Conservation (phyloP, 2,797 vertebrate species). For the Syngnathus rostellatus region DNA sequence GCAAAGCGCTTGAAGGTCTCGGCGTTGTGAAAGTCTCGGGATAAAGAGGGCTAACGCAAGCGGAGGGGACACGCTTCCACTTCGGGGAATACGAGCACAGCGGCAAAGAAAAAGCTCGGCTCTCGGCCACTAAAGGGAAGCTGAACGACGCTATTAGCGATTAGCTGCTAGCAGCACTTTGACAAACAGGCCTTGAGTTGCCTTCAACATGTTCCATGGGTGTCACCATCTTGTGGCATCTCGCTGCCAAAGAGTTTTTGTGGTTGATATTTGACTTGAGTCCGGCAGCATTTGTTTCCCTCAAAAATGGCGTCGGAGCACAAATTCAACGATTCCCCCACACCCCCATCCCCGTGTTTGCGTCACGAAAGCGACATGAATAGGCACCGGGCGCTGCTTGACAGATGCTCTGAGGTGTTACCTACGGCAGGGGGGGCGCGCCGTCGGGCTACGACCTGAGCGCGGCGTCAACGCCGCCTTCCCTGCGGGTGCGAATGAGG, state of each 20-base stretch:
- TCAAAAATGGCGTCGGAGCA: background rate
- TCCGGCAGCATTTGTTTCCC: background rate
- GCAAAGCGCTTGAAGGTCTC: conserved; percentile 61
- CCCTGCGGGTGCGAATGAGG: conserved; percentile 66
- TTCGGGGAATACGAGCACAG: background rate
- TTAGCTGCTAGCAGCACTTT: background rate
- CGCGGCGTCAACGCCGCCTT: conserved; percentile 51
- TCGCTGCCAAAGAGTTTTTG: background rate
- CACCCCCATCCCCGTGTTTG: background rate
- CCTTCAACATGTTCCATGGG: background rate
- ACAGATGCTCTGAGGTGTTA: conserved; percentile 54
- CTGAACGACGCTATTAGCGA: background rate
- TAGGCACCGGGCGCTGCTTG: conserved; percentile 44
- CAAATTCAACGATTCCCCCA: background rate
- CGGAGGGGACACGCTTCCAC: conserved; percentile 17
- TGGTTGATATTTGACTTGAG: background rate
- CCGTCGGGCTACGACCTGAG: conserved; percentile 58
- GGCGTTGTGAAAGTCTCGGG: conserved; percentile 59
- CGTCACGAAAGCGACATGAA: conserved; percentile 34
- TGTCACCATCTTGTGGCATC: background rate
- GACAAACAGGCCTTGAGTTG: background rate
- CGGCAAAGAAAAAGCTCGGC: background rate
- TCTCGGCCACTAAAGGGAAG: background rate
- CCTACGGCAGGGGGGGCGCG: conserved; percentile 26
- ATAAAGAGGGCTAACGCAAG: conserved; percentile 68